Percentiles rank a stretch among this genome's conserved stretches.
Conservation (phyloP, 2,113 vertebrate species). For the Solea senegalensis region DNA sequence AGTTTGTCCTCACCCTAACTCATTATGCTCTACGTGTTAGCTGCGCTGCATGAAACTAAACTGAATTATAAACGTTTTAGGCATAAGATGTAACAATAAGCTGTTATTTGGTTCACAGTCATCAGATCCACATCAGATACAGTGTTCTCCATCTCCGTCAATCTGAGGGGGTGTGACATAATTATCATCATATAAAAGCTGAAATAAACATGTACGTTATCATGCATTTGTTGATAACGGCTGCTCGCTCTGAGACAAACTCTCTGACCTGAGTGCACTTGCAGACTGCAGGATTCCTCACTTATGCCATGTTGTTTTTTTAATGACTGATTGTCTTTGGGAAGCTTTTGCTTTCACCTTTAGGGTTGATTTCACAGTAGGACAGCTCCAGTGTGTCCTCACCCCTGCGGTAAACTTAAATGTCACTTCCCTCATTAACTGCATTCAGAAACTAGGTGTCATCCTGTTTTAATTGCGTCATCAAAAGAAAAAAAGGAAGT, state of each 20-base stretch:
- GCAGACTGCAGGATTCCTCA: not conserved
- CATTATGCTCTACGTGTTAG: too few species aligned
- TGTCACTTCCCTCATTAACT: slow-evolving; percentile 72
- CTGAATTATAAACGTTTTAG: too few species aligned
- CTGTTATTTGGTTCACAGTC: too few species aligned
- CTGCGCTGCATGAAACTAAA: too few species aligned
- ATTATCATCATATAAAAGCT: too few species aligned
- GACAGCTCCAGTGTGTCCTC: slow-evolving; percentile 46
- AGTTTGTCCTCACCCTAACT: too few species aligned
- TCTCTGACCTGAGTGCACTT: not conserved
- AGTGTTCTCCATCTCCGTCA: too few species aligned
- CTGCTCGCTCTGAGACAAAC: not conserved
- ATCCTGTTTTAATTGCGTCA: slow-evolving; percentile 46
- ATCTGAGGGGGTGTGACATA: too few species aligned
- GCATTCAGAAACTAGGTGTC: slow-evolving; percentile 28
- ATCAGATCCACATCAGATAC: too few species aligned
- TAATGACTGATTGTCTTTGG: not conserved
- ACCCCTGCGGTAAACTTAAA: slow-evolving; percentile 62
- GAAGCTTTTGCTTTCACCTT: slow-evolving; percentile 28
- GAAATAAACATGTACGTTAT: not conserved
- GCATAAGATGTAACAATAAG: too few species aligned
- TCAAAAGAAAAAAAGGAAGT: slow-evolving; percentile 27
- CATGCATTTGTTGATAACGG: not conserved
- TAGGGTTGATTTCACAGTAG: slow-evolving; percentile 41
- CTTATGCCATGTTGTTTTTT: not conserved